Conservation (phyloP, 2,888 invertebrate genomes). For the Tenthredo mesomela region DNA sequence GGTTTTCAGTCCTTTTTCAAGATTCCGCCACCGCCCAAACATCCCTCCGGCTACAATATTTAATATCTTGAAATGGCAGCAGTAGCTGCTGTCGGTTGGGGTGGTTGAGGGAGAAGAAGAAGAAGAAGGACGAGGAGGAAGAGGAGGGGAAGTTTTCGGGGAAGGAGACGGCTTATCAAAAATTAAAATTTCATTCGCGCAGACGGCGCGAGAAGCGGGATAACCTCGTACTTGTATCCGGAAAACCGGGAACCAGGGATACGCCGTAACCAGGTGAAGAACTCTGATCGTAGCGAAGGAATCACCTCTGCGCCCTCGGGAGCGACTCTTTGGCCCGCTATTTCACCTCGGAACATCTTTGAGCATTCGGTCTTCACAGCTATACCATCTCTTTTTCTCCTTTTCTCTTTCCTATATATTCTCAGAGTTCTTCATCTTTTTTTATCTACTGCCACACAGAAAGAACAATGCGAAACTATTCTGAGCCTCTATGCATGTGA, state of each 20-base stretch:
- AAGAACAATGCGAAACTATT: conserved; percentile 1
- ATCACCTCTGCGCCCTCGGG: conserved; percentile 51
- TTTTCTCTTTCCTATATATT: conserved; percentile 52
- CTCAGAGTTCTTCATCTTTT: background rate
- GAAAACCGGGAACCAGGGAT: conserved; percentile 32
- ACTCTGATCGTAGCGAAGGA: conserved; percentile 48
- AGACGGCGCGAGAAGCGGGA: conserved; percentile 57
- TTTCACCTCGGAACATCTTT: conserved; percentile 39
- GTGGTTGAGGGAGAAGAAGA: conserved; percentile 54
- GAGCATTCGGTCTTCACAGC: conserved; percentile 52
- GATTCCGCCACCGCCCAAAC: conserved; percentile 57
- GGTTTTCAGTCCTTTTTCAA: conserved; percentile 42
- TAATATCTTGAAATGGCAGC: conserved; percentile 58
- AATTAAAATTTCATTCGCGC: conserved; percentile 76
- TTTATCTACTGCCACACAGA: conserved; percentile 12
- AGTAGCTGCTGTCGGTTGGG: conserved; percentile 15
- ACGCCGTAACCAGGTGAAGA: conserved; percentile 42
- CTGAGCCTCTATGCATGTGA: background rate
- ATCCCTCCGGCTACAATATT: conserved; percentile 57
- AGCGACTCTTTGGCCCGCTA: conserved; percentile 43
- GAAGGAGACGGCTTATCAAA: conserved; percentile 71
- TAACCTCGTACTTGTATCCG: conserved; percentile 25
- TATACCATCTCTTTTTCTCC: conserved; percentile 56
- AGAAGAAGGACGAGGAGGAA: conserved; percentile 7
- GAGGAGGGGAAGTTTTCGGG: conserved; percentile 47